phyloP scores from a whole-genome alignment of 2,113 vertebrate genomes.

The Hemibates koningsi region DNA sequence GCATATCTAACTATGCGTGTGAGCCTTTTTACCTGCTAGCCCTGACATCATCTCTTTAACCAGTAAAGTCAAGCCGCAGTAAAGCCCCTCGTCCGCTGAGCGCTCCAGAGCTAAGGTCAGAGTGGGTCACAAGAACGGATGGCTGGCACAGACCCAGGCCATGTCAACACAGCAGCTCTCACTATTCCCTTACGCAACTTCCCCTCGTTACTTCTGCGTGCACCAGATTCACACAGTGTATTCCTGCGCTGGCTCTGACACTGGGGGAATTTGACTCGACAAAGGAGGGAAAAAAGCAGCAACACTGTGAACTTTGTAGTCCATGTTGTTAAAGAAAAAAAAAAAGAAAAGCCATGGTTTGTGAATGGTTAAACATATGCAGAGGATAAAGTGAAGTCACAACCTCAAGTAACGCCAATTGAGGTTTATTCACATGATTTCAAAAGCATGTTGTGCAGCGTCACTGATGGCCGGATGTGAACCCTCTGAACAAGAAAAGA shows the following conservation, averaged over 20 bases:
- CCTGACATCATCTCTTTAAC: not conserved
- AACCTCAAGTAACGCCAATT: not conserved
- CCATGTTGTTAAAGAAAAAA: not conserved
- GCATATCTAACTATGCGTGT: not conserved
- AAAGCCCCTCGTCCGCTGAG: conserved; percentile 29
- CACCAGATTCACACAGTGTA: conserved; percentile 2
- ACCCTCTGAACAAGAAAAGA: not conserved
- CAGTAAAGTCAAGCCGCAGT: conserved; percentile 38
- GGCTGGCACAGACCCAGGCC: conserved; percentile 51
- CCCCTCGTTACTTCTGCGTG: conserved; percentile 9
- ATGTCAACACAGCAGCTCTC: conserved; percentile 43
- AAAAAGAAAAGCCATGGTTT: not conserved
- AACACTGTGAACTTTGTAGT: conserved; percentile 6
- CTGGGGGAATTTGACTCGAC: conserved; percentile 23
- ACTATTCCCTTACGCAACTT: conserved; percentile 30
- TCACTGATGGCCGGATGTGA: not conserved
- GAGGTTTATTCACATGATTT: not conserved
- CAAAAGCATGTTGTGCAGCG: not conserved
- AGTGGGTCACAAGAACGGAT: conserved; percentile 37
- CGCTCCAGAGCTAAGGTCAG: conserved; percentile 45
- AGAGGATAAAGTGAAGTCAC: not conserved
- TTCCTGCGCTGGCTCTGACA: conserved; percentile 5
- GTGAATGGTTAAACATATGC: not conserved
- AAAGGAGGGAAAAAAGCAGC: not conserved
- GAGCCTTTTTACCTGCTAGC: not conserved